These are phyloP conservation scores for Lophochroa leadbeateri DNA, from an alignment of 2,113 vertebrate genomes.

Conservation along the genomic window DNA sequence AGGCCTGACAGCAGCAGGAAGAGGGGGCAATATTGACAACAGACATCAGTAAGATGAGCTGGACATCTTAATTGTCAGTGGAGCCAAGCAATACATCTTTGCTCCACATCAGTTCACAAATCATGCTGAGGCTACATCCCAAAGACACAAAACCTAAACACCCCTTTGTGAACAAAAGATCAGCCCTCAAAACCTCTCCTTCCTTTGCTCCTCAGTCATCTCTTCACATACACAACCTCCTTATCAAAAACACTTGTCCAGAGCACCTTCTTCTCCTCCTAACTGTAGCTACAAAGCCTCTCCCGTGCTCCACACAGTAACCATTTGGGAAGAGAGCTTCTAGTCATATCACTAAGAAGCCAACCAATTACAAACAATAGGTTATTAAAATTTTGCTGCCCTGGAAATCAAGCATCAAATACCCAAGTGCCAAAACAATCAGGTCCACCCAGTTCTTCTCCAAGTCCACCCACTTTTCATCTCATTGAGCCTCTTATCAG, in stretches of 20 bases:
- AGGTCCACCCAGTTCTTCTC: constrained; percentile 57
- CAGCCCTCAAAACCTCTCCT: neutral
- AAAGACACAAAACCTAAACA: neutral
- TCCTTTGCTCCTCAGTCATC: neutral
- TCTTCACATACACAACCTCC: neutral
- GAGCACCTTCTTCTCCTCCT: neutral
- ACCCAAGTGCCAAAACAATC: constrained; percentile 49
- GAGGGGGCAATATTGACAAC: neutral
- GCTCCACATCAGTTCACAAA: neutral
- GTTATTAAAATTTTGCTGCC: constrained; percentile 10
- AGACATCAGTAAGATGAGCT: neutral
- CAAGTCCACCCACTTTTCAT: constrained; percentile 52
- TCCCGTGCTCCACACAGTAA: fast-evolving
- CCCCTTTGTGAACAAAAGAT: neutral
- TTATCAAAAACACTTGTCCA: neutral
- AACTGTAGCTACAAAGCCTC: neutral
- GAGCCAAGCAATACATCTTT: neutral
- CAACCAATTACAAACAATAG: constrained; percentile 25
- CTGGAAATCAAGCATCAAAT: constrained; percentile 42
- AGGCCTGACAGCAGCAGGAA: neutral
- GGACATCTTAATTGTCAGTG: neutral
- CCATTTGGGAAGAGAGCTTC: neutral
- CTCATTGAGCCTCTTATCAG: constrained; percentile 45
- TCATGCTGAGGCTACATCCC: neutral
- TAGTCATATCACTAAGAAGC: neutral